phyloP scores from a whole-genome alignment of 2,888 invertebrate species.

The Cybosia mesomella region DNA sequence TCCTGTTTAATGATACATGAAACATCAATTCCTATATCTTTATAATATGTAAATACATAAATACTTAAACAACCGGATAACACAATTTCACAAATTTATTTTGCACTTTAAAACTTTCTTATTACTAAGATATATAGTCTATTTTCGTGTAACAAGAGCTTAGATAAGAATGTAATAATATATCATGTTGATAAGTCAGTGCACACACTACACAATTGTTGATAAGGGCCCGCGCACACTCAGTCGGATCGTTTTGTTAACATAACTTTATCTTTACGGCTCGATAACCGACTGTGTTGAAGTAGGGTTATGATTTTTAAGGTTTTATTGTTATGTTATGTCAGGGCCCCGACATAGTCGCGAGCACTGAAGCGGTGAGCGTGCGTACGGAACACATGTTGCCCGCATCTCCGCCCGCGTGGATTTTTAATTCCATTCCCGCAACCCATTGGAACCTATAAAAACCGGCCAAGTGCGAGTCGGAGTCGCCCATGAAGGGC shows the following conservation, averaged over 20 bases:
- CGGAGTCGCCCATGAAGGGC: too few species aligned
- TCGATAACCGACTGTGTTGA: slow-evolving; percentile 38
- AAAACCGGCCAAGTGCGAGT: too few species aligned
- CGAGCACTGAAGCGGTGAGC: background rate
- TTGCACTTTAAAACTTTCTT: background rate
- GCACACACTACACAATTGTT: slow-evolving; percentile 47
- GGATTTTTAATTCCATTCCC: background rate
- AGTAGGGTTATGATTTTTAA: slow-evolving; percentile 39
- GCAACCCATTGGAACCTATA: too few species aligned
- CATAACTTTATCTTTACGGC: slow-evolving; percentile 47
- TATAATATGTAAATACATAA: slow-evolving; percentile 7
- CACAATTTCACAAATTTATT: background rate
- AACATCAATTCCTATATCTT: slow-evolving; percentile 14
- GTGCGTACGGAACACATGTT: background rate
- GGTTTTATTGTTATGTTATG: slow-evolving; percentile 12
- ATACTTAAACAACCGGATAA: slow-evolving; percentile 8
- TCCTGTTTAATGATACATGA: background rate
- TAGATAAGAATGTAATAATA: background rate
- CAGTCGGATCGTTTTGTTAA: slow-evolving; percentile 48
- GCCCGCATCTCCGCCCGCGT: background rate
- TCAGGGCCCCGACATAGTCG: background rate
- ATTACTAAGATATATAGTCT: background rate
- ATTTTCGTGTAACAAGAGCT: background rate
- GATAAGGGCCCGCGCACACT: slow-evolving; percentile 38
- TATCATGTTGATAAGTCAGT: slow-evolving; percentile 33